Base-by-base conservation (phyloP, 2,888 invertebrate species). In the Nephrocerus scutellatus region DNA sequence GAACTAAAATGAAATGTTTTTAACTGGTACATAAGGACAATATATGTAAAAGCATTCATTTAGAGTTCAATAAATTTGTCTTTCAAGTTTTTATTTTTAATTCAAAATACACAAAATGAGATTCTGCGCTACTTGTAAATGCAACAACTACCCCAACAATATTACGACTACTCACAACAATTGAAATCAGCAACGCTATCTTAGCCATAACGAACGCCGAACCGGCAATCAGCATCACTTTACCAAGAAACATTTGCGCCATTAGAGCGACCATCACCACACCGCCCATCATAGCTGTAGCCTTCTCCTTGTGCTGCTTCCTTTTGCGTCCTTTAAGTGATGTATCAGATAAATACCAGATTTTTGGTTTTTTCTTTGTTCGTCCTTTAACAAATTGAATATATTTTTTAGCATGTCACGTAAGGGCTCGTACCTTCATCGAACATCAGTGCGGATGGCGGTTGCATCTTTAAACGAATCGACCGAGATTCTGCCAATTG, bases 181-280 rank as follows among this genome's bases (percentile, higher is more conserved):
- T 66, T 5, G 79, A 76, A 20, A 80, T 56, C 34, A 79, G 62
- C 15, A 82, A 59, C 1, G 80, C 79, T 32, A 80, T 72, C 60
- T 82, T 82, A 6, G 80, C 77, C 43, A 81, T 72, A 36, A 82
- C 65, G 41, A 82, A 66, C 4, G 81, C 81, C 7, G 79, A 75
- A 28, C 79, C 80, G 2, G 81, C 79, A 50, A 81, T 69, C 43
- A 81, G 70, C 6, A 80, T 77, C 41, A 82, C 74, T 66, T 81
- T 80, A 18, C 79, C 78, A 59, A 80, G 74, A 43, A 79, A 75
- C 66, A 81, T 64, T 63, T 80, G 79, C 3, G 75, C 74, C 63
- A 80, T 68, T 68, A 80, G 75, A 26, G 76, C 77, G 45, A 75
- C 69, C 62, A 78, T 70, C 10, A 76, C 79, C 46, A 78, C 62